These are phyloP conservation scores for Drosophila formosana DNA, from an alignment of 2,888 invertebrate genomes.

Conservation along the genomic window DNA sequence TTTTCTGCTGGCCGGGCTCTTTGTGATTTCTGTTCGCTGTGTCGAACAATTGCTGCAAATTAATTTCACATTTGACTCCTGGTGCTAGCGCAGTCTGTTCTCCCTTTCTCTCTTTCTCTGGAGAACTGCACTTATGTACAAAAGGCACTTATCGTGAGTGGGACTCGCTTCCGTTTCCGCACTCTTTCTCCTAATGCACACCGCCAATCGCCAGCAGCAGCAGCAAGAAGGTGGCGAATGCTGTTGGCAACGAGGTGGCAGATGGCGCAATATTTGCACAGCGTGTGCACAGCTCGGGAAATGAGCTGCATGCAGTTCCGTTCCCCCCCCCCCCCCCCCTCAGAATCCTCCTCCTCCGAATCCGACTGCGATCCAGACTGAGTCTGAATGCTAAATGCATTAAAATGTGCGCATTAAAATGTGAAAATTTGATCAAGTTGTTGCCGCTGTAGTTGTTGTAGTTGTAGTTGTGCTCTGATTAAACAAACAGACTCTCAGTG, in stretches of 20 bases:
- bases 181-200: constrained; percentile 58
- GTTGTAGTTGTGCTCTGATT: constrained; percentile 53
- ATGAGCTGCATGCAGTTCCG: constrained; percentile 68
- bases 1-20: constrained; percentile 18
- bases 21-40: constrained; percentile 58
- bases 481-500: constrained; percentile 41
- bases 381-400: constrained; percentile 47
- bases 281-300: constrained; percentile 60
- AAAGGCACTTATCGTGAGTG: constrained; percentile 72
- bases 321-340: constrained; percentile 33
- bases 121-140: constrained; percentile 64
- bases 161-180: constrained; percentile 67
- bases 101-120: constrained; percentile 3
- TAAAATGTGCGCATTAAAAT: constrained; percentile 64
- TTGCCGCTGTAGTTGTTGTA: constrained; percentile 46
- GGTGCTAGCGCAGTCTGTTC: constrained; percentile 35
- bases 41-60: constrained; percentile 72
- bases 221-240: no score
- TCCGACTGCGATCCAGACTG: background rate
- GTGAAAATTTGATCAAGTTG: constrained; percentile 64
- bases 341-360: background rate
- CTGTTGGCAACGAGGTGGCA: background rate
- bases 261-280: constrained; percentile 60
- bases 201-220: constrained; percentile 45
- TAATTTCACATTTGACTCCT: constrained; percentile 73